Base-by-base conservation (phyloP, 37 sponge, comb jelly and placozoan species). In the Tethya wilhelma region DNA sequence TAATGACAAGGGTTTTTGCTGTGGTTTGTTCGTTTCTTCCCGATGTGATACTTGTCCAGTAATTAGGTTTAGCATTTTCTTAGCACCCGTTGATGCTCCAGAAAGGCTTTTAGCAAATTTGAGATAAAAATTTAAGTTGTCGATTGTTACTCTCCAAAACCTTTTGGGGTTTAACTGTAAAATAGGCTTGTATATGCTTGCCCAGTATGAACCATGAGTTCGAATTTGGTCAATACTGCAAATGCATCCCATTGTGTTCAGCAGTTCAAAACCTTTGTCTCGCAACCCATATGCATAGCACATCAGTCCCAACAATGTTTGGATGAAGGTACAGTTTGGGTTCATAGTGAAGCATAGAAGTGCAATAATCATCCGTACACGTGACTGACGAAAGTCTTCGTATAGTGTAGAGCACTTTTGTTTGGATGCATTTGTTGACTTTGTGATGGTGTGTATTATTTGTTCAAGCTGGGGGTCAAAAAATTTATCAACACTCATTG, bases 41-140 rank as follows among this genome's bases (percentile, higher is more conserved):
- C 14, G 53, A 49, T 49, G 53, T 19, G 53, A 19, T 49, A 49
- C 53, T 49, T 49, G 53, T 19, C 53, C 53, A 49, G 53, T 49
- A 49, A 49, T 49, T 14, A 49, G 14, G 53, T 49, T 49, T 9
- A 49, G 53, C 53, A 49, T 49, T 49, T 49, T 49, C 14, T 49
- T 49, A 14, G 53, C 53, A 9, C 53, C 53, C 14, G 53, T 14
- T 49, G 53, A 49, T 49, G 14, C 53, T 49, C 14, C 53, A 19
- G 53, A 14, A 14, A 49, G 53, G 14, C 14, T 49, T 49, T 49
- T 49, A 34, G 70, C 70, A 69, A 37, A 69, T 36, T 69, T 69
- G 6, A 69, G 25, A 37, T 69, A 36, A 69, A 69, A 69, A 36
- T 69, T 69, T 36, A 69, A 69, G 33, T 69, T 69, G 33, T 69